Conservation (phyloP, 2,888 invertebrate species). For the Cantharis lateralis region DNA sequence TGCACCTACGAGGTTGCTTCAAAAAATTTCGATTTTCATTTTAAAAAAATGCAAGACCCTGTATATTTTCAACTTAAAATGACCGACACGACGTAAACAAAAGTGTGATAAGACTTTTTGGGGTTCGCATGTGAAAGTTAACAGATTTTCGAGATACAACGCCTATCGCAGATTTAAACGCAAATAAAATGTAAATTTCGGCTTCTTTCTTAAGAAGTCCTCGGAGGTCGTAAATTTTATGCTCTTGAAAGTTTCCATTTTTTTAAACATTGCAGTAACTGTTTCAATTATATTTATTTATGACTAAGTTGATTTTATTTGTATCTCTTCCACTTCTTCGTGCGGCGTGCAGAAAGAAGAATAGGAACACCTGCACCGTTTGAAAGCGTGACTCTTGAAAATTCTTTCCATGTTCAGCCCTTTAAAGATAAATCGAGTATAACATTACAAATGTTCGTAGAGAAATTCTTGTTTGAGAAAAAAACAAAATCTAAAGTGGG, state of each 20-base stretch:
- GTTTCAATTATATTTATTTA: slow-evolving; percentile 40
- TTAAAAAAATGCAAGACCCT: background rate
- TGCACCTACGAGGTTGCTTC: slow-evolving; percentile 38
- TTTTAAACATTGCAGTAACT: slow-evolving; percentile 19
- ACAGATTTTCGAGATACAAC: slow-evolving; percentile 1
- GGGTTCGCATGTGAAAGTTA: background rate
- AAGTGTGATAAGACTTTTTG: slow-evolving; percentile 1
- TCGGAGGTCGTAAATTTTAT: slow-evolving; percentile 3
- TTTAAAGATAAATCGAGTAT: slow-evolving; percentile 19
- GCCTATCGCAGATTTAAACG: slow-evolving; percentile 1
- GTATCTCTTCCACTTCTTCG: slow-evolving; percentile 31
- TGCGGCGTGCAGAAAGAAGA: slow-evolving; percentile 31
- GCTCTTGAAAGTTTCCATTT: background rate
- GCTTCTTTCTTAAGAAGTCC: background rate
- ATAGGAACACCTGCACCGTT: slow-evolving; percentile 37
- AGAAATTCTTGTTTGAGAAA: background rate
- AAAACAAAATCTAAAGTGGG: background rate
- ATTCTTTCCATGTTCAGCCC: slow-evolving; percentile 32
- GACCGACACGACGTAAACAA: slow-evolving; percentile 4
- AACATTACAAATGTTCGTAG: background rate
- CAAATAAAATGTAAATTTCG: slow-evolving; percentile 11
- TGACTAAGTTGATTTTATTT: slow-evolving; percentile 34
- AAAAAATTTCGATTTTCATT: background rate
- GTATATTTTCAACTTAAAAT: slow-evolving; percentile 1
- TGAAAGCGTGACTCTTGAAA: slow-evolving; percentile 40